Base-by-base conservation (phyloP, 2,888 invertebrate genomes). In the Pammene aurita region DNA sequence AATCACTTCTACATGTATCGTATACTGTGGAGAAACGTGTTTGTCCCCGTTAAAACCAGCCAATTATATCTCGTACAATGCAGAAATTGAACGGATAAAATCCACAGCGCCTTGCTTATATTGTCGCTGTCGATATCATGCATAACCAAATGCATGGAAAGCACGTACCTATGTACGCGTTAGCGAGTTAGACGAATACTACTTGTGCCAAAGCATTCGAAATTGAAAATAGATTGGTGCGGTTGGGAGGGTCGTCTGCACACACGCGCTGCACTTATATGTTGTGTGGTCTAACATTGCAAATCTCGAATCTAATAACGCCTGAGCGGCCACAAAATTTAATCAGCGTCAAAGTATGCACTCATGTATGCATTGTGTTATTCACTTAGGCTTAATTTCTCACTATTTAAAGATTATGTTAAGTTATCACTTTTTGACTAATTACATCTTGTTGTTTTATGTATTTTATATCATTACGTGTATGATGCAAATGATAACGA, bases 151-250 rank as follows among this genome's bases (percentile, higher is more conserved):
- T 57, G 35, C 56, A 63, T 52, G 52, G 46, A 46, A 58, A 44
- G 42, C 60, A 66, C 62, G 67, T 66, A 26, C 26, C 26, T 4
- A n/a, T n/a, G n/a, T n/a, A 56, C 48, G 54, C 56, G 61, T 65
- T 52, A 69, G 72, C 70, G 70, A 70, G 70, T 74, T 73, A 73
- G 72, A 75, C 74, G 74, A 73, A 72, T 74, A 72, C 72, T 74
- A 75, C 71, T 74, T 72, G 75, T 72, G 67, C 73, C 73, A 74
- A 76, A 75, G 74, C 75, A 72, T 75, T 74, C 70, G 66, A 71
- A 73, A 74, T 74, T 76, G 74, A 72, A 74, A 76, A 76, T 76
- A 74, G 74, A 76, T 76, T 75, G 72, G 71, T 74, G 75, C 71
- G 76, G 76, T 75, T 60, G 71, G 60, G 66, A 64, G 67, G 71